phyloP scores from a whole-genome alignment of 2,797 vertebrate genomes.

The Pygocentrus nattereri region DNA sequence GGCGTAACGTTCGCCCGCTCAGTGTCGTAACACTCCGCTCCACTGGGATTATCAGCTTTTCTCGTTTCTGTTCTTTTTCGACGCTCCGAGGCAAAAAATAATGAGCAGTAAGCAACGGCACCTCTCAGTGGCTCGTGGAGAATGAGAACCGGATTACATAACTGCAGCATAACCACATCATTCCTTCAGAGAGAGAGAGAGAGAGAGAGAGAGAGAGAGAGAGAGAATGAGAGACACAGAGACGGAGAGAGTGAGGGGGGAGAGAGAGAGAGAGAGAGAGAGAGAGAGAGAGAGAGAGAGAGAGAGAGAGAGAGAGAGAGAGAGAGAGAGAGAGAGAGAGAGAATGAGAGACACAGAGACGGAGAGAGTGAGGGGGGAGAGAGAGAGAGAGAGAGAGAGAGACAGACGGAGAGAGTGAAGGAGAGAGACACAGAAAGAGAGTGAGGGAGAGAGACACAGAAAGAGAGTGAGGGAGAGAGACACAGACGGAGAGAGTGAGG shows the following conservation, averaged over 20 bases:
- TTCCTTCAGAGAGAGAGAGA: neutral
- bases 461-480: too few species aligned
- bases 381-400: neutral
- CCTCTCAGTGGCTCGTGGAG: constrained; percentile 37
- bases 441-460: too few species aligned
- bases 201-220: neutral
- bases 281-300: neutral
- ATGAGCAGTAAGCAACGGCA: constrained; percentile 33
- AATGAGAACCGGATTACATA: constrained; percentile 51
- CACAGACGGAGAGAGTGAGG: neutral
- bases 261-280: neutral
- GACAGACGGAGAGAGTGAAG: too few species aligned
- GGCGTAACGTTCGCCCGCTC: neutral
- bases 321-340: neutral
- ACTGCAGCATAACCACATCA: constrained; percentile 30
- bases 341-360: too few species aligned
- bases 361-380: neutral
- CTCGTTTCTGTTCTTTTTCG: constrained; percentile 13
- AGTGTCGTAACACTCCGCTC: neutral
- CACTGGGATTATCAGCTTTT: constrained; percentile 4
- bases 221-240: too few species aligned
- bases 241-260: constrained; percentile 1
- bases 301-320: neutral
- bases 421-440: too few species aligned
- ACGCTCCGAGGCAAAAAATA: constrained; percentile 20